Conservation (phyloP, 1,140 invertebrate species). For the Hypothenemus hampei region DNA sequence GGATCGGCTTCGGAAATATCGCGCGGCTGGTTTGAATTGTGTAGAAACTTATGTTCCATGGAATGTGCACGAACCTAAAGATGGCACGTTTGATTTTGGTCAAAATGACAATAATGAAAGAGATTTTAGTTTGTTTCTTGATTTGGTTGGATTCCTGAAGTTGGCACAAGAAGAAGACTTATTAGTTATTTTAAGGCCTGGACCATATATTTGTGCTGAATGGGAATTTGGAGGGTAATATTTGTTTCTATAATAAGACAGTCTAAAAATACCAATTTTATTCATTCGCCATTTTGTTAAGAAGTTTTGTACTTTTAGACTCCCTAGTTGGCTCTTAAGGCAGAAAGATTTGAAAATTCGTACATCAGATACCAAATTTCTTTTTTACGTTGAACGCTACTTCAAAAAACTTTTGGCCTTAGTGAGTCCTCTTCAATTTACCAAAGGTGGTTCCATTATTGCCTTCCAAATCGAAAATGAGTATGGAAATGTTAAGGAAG, state of each 20-base stretch:
- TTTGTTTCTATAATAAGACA: too few relatives aligned
- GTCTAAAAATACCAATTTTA: too few relatives aligned
- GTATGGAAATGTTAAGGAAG: slow-evolving; percentile 46
- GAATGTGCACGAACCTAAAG: slow-evolving; percentile 76
- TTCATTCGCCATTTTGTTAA: too few relatives aligned
- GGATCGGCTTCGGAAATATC: slow-evolving; percentile 63
- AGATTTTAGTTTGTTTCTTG: slow-evolving; percentile 60
- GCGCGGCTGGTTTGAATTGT: slow-evolving; percentile 80
- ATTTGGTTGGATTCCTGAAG: slow-evolving; percentile 63
- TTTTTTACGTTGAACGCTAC: slow-evolving; percentile 48
- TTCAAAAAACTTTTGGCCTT: slow-evolving; percentile 49
- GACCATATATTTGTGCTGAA: slow-evolving; percentile 92
- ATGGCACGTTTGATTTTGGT: slow-evolving; percentile 62
- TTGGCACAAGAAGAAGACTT: slow-evolving; percentile 76
- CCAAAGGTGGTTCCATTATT: slow-evolving; percentile 55
- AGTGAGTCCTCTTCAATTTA: slow-evolving; percentile 51
- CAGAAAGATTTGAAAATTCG: slow-evolving; percentile 45
- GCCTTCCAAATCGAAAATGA: slow-evolving; percentile 54
- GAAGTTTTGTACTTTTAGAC: slow-evolving; percentile 6
- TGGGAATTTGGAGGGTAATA: slow-evolving; percentile 54
- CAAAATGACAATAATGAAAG: slow-evolving; percentile 58
- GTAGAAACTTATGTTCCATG: slow-evolving; percentile 93
- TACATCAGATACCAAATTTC: slow-evolving; percentile 48
- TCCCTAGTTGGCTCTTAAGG: slow-evolving; percentile 37
- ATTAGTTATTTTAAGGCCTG: slow-evolving; percentile 78